Base-by-base conservation (phyloP, 2,888 invertebrate genomes). In the Chrysodeixis includens region DNA sequence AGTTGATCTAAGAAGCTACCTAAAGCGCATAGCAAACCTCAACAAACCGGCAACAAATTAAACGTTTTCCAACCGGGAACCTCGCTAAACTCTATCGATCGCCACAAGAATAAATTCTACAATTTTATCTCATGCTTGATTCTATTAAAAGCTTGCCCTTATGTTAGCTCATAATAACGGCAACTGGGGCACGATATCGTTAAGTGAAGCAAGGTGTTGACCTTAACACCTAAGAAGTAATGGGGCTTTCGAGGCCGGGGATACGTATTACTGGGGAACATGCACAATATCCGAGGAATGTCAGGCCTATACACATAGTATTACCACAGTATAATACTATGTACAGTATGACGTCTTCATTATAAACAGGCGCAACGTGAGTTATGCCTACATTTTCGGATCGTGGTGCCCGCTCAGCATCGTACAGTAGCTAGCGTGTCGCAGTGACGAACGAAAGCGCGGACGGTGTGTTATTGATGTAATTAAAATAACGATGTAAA, bases 61-160 rank as follows among this genome's bases (percentile, higher is more conserved):
- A 55, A 55, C 53, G 35, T 35, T 22, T 74, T 70, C 59, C 22
- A 67, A 67, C 66, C 12, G 52, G 22, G 44, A 51, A 53, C 54
- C 30, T 62, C 26, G 8, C 49, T 5, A 14, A 57, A 52, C 32
- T 52, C 51, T 26, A 30, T 18, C 52, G 35, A 32, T 30, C 26
- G 18, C 53, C 22, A 22, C 52, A 52, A 55, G 49, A 56, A 44
- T 46, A 62, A 74, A n/a, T 14, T 59, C 35, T 35, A 55, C 32
- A 56, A 8, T 44, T 54, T 64, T 59, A 30, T 62, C 57, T 53
- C 30, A 16, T 30, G 32, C 73, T 61, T 62, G 51, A 46, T 63
- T 69, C 66, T 78, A 78, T 76, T 79, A 68, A 62, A 59, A 56
- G 51, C 56, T 55, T 71, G 59, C 54, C 60, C 65, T 78, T 77